Evolutionary conservation across 2,797 vertebrate genomes (phyloP).

Genomic region (Esox lucius): DNA sequence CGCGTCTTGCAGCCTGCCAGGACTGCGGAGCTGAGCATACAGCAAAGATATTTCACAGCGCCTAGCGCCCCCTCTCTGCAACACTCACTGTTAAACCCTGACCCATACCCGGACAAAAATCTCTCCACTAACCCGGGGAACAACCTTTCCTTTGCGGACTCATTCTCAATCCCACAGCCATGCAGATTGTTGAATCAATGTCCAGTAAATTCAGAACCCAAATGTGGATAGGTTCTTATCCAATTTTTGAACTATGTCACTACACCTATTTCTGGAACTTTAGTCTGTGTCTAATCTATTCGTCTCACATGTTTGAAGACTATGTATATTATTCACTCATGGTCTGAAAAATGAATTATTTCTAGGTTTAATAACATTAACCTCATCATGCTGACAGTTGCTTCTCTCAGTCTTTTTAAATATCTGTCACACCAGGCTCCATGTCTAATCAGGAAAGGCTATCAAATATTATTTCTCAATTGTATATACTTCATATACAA

Average conservation of each 20-base stretch:
- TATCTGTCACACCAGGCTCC: neutral
- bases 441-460: neutral
- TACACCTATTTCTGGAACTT: neutral
- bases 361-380: neutral
- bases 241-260: neutral
- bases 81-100: conserved; percentile 19
- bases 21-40: conserved; percentile 34
- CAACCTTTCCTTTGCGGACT: neutral
- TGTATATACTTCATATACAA: neutral
- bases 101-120: conserved; percentile 17
- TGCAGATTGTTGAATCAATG: neutral
- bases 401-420: neutral
- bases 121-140: neutral
- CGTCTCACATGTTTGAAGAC: neutral
- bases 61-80: conserved; percentile 80
- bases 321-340: neutral
- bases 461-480: neutral
- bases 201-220: neutral
- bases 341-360: neutral
- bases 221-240: neutral
- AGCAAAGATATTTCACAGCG: conserved; percentile 66
- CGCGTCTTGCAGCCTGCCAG: conserved; percentile 50
- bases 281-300: neutral
- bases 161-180: neutral
- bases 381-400: neutral